Evolutionary conservation across 2,113 vertebrate species (phyloP).

Genomic region (Falcunculus frontatus): DNA sequence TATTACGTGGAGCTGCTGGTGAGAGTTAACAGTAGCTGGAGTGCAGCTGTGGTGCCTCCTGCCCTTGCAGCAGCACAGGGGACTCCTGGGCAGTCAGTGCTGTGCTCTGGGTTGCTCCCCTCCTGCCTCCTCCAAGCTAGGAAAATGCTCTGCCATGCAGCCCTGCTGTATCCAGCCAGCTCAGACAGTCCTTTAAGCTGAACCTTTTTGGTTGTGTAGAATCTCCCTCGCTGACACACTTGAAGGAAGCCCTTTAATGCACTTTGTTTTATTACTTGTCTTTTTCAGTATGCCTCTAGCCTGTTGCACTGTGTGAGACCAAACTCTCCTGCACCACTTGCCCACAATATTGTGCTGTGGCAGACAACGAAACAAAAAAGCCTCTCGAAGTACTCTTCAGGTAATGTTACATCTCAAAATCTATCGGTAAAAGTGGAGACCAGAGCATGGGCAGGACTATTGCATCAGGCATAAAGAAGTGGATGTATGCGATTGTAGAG

Average conservation of each 20-base stretch:
- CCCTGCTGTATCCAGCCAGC: neutral
- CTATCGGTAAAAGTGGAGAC: neutral
- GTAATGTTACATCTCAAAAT: neutral
- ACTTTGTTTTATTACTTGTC: neutral
- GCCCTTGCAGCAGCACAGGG: neutral
- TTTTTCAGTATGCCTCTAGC: neutral
- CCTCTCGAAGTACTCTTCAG: neutral
- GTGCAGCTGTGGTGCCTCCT: neutral
- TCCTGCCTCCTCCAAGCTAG: neutral
- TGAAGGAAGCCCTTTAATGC: neutral
- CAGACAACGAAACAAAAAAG: neutral
- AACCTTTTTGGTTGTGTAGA: neutral
- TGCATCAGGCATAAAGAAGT: neutral
- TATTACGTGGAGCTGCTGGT: neutral
- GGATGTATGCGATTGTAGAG: neutral
- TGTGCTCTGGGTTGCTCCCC: fast-evolving
- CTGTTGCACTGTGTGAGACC: neutral
- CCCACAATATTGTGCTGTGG: neutral
- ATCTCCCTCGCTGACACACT: neutral
- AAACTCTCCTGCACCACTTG: neutral
- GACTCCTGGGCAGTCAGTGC: neutral
- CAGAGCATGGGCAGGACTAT: neutral
- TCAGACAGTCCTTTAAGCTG: neutral
- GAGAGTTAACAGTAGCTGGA: neutral
- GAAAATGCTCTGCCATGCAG: neutral